Evolutionary conservation across 2,888 invertebrate genomes (phyloP).

Genomic region (Epinotia nisella): DNA sequence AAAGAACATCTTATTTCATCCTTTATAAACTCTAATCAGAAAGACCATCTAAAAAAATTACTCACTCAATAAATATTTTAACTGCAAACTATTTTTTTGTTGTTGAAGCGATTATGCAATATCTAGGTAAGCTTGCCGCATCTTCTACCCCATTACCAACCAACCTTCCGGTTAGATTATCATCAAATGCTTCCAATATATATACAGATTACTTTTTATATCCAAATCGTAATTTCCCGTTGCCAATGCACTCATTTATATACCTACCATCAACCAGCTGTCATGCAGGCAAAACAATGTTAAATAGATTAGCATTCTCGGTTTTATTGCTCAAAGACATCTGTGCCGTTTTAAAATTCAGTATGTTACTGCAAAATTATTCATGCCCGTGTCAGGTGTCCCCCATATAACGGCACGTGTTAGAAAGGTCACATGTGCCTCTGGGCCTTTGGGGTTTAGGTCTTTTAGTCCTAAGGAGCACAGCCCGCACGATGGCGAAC

Average conservation of each 20-base stretch:
- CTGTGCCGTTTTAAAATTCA: conserved; percentile 72
- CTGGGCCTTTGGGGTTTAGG: not conserved
- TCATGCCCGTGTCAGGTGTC: conserved; percentile 77
- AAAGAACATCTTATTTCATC: too few species aligned
- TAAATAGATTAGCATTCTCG: conserved; percentile 53
- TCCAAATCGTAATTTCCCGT: not conserved
- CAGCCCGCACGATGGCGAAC: conserved; percentile 62
- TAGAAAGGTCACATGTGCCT: not conserved
- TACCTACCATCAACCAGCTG: conserved; percentile 32
- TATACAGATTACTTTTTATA: not conserved
- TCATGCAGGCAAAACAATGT: conserved; percentile 49
- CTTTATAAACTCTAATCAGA: too few species aligned
- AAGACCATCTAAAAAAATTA: too few species aligned
- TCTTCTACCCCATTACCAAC: not conserved
- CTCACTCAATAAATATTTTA: too few species aligned
- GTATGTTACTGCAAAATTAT: conserved; percentile 76
- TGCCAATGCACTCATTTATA: conserved; percentile 23
- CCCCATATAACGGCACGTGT: conserved; percentile 53
- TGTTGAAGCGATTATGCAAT: not conserved
- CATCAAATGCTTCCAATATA: not conserved
- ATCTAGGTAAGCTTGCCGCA: not conserved
- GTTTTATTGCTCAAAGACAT: conserved; percentile 70
- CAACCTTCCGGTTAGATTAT: not conserved
- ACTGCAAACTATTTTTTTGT: too few species aligned
- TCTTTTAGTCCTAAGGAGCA: not conserved